These are phyloP conservation scores for Procapra przewalskii DNA, from an alignment of 2,113 vertebrate species.

Conservation along the genomic window DNA sequence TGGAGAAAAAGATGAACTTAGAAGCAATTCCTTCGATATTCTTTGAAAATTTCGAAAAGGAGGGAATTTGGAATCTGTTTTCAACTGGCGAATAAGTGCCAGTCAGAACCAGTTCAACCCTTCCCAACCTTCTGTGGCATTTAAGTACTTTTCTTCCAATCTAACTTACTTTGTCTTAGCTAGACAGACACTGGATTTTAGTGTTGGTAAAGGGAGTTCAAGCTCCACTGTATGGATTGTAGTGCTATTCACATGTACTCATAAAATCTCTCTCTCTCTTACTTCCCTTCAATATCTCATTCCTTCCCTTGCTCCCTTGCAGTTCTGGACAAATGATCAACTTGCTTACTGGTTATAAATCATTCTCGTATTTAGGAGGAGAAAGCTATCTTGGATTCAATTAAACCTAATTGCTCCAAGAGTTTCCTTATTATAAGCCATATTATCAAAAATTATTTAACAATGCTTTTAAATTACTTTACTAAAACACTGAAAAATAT, in stretches of 20 bases:
- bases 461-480: background rate
- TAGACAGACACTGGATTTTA: background rate
- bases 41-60: slow-evolving; percentile 48
- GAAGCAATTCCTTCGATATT: slow-evolving; percentile 42
- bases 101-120: background rate
- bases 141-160: background rate
- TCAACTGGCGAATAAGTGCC: background rate
- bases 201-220: background rate
- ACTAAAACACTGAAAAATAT: background rate
- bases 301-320: background rate
- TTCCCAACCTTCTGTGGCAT: background rate
- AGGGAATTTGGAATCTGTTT: slow-evolving; percentile 36
- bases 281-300: background rate
- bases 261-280: background rate
- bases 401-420: background rate
- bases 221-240: background rate
- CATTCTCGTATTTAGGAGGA: background rate
- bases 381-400: background rate
- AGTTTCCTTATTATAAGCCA: background rate
- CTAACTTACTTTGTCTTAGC: background rate
- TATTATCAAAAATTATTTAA: background rate
- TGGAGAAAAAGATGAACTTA: background rate
- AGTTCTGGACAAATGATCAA: background rate
- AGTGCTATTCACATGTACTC: background rate
- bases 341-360: background rate